phyloP scores from a whole-genome alignment of 1,140 invertebrate genomes.

The Aphaenogaster rudis region DNA sequence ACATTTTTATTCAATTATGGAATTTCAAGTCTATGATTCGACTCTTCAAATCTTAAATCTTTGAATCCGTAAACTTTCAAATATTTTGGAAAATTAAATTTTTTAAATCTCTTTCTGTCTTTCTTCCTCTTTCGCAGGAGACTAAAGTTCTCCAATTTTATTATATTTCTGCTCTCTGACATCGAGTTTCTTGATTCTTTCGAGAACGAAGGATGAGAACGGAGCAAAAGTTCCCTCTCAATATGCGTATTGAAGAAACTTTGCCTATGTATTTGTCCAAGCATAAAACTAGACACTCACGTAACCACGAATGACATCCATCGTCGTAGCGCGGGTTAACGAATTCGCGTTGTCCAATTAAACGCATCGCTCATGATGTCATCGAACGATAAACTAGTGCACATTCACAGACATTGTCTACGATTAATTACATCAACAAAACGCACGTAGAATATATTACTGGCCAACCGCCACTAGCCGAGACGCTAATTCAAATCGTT shows the following conservation, averaged over 20 bases:
- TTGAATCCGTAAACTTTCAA: neutral
- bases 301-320: conserved; percentile 84
- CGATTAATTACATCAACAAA: neutral
- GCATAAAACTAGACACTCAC: conserved; percentile 77
- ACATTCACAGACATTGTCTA: neutral
- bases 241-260: neutral
- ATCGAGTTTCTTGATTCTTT: neutral
- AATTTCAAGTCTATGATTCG: neutral
- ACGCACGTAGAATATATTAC: neutral
- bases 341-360: conserved; percentile 56
- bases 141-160: conserved; percentile 17
- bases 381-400: conserved; percentile 49
- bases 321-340: conserved; percentile 64
- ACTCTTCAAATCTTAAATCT: neutral
- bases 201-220: neutral
- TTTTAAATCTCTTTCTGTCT: neutral
- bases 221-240: neutral
- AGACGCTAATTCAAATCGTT: neutral
- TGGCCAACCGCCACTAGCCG: neutral
- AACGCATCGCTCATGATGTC: conserved; percentile 42
- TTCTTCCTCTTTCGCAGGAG: neutral
- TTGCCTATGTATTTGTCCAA: neutral
- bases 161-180: neutral
- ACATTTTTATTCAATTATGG: neutral
- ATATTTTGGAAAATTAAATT: neutral